A percentile compares a stretch with the other conserved stretches of the same genome.
These are phyloP conservation scores for Muscicapa striata DNA, from an alignment of 2,797 vertebrate species.

Conservation along the genomic window DNA sequence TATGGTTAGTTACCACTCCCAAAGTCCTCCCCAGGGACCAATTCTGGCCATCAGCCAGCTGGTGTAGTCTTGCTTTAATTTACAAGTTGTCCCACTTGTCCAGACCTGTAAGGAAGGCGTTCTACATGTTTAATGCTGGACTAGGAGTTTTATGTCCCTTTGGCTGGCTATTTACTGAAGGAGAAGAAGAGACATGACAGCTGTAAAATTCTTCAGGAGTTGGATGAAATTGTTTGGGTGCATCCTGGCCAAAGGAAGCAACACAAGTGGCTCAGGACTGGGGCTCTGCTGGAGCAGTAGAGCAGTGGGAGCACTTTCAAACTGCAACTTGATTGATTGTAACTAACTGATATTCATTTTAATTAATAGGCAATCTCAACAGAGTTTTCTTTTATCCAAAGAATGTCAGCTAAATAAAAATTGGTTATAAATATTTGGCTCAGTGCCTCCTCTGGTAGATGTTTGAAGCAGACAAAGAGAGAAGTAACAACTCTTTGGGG, in stretches of 20 bases:
- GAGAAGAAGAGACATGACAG: background rate
- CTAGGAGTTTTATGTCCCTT: background rate
- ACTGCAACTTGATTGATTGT: background rate
- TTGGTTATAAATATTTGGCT: background rate
- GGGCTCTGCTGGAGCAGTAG: background rate
- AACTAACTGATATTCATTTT: background rate
- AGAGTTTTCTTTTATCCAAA: background rate
- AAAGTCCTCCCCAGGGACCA: conserved; percentile 25
- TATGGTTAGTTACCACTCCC: conserved; percentile 39
- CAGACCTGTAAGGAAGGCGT: background rate
- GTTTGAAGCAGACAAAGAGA: background rate
- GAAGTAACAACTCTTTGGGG: background rate
- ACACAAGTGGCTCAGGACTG: background rate
- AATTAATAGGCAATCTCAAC: background rate
- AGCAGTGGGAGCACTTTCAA: background rate
- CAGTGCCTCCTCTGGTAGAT: background rate
- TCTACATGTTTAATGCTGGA: background rate
- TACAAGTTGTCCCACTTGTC: conserved; percentile 17
- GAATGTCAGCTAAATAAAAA: background rate
- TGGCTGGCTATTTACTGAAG: background rate
- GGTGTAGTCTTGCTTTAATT: conserved; percentile 16
- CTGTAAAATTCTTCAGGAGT: background rate
- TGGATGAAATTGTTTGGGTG: background rate
- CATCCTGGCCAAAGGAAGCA: background rate
- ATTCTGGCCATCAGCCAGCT: conserved; percentile 43